A percentile compares a stretch with the other conserved stretches of the same genome.
Evolutionary conservation across 2,888 invertebrate species (phyloP).

Genomic region (Drepana falcataria): DNA sequence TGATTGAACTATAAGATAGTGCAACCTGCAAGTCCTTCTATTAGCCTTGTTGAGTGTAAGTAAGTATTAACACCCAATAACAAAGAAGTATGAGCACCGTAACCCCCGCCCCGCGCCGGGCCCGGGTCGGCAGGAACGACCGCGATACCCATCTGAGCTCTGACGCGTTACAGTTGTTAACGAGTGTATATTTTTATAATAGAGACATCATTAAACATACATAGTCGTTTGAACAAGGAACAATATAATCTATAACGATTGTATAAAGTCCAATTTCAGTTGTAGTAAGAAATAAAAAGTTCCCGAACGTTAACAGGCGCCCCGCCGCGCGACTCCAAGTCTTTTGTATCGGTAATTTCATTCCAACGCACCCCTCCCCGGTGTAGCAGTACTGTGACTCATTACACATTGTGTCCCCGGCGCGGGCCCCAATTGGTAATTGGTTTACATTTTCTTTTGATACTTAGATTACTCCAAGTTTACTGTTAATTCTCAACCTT

Average conservation of each 20-base stretch:
- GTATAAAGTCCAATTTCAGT: neutral
- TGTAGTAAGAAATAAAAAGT: neutral
- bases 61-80: too few species aligned
- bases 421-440: slow-evolving; percentile 26
- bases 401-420: slow-evolving; percentile 43
- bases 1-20: too few species aligned
- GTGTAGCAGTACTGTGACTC: slow-evolving; percentile 35
- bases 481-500: slow-evolving; percentile 7
- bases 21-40: too few species aligned
- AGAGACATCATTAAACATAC: slow-evolving; percentile 23
- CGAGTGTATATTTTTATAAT: slow-evolving; percentile 37
- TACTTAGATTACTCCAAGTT: slow-evolving; percentile 7
- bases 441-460: slow-evolving; percentile 23
- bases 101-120: neutral
- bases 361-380: slow-evolving; percentile 36
- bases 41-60: too few species aligned
- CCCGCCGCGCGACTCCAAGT: slow-evolving; percentile 44
- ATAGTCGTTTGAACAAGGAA: neutral
- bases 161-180: slow-evolving; percentile 35
- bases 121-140: slow-evolving; percentile 22
- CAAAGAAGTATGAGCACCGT: neutral
- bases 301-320: slow-evolving; percentile 41
- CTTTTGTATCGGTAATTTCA: slow-evolving; percentile 55
- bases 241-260: neutral
- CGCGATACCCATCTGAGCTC: slow-evolving; percentile 45